These are phyloP conservation scores for Telmatherina bonti DNA, from an alignment of 2,797 vertebrate species.

Conservation along the genomic window DNA sequence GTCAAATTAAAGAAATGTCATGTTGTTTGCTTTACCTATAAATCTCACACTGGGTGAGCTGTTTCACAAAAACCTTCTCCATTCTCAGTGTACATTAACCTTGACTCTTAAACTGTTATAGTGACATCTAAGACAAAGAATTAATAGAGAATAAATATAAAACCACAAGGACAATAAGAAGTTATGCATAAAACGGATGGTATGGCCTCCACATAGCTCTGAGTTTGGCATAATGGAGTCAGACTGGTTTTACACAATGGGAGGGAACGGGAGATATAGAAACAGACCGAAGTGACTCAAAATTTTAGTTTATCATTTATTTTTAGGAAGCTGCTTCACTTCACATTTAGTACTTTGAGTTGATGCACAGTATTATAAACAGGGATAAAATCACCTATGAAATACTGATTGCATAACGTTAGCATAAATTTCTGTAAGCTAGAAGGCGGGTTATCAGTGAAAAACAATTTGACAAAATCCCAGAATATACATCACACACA, in stretches of 20 bases:
- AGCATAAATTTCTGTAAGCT: neutral
- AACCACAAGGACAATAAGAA: conserved; percentile 9
- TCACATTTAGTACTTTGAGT: neutral
- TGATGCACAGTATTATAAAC: neutral
- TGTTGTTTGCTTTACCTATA: too few species aligned
- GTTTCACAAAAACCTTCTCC: too few species aligned
- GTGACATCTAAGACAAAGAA: neutral
- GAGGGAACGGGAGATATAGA: neutral
- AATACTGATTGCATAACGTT: neutral
- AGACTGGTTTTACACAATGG: conserved; percentile 19
- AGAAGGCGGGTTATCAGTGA: neutral
- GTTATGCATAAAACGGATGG: conserved; percentile 19
- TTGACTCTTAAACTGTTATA: neutral
- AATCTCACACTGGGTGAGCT: too few species aligned
- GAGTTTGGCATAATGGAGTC: conserved; percentile 21
- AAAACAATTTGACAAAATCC: neutral
- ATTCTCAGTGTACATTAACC: neutral
- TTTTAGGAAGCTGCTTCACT: neutral
- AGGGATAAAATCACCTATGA: neutral
- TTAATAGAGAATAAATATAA: neutral
- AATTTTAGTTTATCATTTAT: neutral
- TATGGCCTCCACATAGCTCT: neutral
- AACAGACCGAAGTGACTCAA: neutral
- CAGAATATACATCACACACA: neutral
- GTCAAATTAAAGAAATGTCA: too few species aligned